Evolutionary conservation across 2,113 vertebrate species (phyloP).

Genomic region (Ceratotherium simum): DNA sequence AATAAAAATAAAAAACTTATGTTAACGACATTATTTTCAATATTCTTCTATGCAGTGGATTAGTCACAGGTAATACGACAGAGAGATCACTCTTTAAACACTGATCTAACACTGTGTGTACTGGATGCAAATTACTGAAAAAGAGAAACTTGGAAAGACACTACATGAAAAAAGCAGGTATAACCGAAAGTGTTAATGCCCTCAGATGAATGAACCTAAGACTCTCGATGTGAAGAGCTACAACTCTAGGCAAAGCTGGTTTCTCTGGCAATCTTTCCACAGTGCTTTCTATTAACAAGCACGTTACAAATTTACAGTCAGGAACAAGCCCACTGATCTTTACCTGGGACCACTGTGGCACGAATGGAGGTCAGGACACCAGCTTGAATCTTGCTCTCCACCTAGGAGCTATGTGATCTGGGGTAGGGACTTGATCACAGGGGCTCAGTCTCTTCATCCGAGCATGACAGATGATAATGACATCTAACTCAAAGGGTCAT

Average conservation of each 20-base stretch:
- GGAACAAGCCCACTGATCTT: background rate
- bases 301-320: background rate
- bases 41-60: background rate
- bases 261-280: background rate
- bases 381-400: background rate
- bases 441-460: background rate
- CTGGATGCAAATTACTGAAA: background rate
- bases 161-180: background rate
- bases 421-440: background rate
- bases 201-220: background rate
- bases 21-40: background rate
- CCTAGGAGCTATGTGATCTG: background rate
- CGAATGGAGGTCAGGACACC: background rate
- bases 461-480: background rate
- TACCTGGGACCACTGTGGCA: background rate
- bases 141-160: slow-evolving; percentile 9
- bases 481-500: background rate
- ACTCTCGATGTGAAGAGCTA: background rate
- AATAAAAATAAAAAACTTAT: background rate
- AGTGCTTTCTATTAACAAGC: background rate
- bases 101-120: background rate
- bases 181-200: background rate
- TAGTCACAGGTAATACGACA: background rate
- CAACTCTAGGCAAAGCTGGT: background rate
- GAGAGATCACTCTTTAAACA: background rate